These are phyloP conservation scores for Tipula unca DNA, from an alignment of 2,888 invertebrate genomes.

Conservation along the genomic window DNA sequence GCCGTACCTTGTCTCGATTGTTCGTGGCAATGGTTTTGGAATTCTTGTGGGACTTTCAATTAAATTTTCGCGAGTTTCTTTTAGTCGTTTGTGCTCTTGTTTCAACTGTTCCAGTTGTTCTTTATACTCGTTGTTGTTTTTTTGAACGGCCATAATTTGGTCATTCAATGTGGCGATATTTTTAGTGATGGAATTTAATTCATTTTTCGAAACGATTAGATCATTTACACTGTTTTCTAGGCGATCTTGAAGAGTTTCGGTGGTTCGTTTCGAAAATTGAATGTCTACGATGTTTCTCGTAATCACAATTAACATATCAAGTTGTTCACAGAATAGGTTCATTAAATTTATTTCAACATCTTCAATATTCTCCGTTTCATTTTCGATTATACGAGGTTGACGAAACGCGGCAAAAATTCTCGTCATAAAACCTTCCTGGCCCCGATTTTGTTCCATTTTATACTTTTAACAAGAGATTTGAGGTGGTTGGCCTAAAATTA, in stretches of 20 bases:
- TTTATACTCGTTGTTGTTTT: constrained; percentile 23
- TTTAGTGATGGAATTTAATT: constrained; percentile 32
- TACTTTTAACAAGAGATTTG: constrained; percentile 14
- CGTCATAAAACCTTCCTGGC: background rate
- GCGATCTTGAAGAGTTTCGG: background rate
- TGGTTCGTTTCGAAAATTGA: constrained; percentile 20
- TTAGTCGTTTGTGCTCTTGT: constrained; percentile 20
- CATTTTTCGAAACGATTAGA: constrained; percentile 32
- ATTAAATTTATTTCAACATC: background rate
- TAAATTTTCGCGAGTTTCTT: background rate
- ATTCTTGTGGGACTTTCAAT: background rate
- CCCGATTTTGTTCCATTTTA: constrained; percentile 18
- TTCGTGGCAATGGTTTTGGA: background rate
- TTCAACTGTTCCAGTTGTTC: constrained; percentile 21
- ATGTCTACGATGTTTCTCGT: constrained; percentile 21
- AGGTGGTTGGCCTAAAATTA: background rate
- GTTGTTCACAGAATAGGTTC: constrained; percentile 22
- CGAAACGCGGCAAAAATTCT: background rate
- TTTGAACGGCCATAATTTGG: constrained; percentile 24
- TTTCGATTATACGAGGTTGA: background rate
- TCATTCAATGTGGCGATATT: constrained; percentile 23
- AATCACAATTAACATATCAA: constrained; percentile 22
- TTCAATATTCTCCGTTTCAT: constrained; percentile 18
- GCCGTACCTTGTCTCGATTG: background rate
- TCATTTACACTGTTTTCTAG: constrained; percentile 29